phyloP scores from a whole-genome alignment of 2,797 vertebrate genomes.

The Takifugu ocellatus region DNA sequence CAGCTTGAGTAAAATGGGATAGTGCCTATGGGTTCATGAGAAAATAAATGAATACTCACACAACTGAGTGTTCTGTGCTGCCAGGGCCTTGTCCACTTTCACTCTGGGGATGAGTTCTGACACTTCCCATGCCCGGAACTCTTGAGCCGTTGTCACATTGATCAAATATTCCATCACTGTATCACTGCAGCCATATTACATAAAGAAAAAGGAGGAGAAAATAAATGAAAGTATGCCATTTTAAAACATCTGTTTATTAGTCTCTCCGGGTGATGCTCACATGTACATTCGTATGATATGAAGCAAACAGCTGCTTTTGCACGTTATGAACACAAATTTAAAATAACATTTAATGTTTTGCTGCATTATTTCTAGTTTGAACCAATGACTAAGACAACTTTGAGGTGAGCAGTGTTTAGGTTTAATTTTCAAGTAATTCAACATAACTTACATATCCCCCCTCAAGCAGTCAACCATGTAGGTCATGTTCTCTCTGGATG shows the following conservation, averaged over 20 bases:
- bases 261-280: background rate
- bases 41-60: background rate
- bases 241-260: too few relatives aligned
- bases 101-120: conserved; percentile 78
- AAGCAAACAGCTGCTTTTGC: background rate
- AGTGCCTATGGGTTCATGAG: too few relatives aligned
- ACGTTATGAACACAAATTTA: background rate
- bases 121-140: conserved; percentile 94
- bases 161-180: conserved; percentile 97
- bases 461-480: conserved; percentile 90
- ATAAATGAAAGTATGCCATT: background rate
- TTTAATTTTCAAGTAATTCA: background rate
- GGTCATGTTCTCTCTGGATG: conserved; percentile 87
- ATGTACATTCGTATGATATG: background rate
- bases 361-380: background rate
- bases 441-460: conserved; percentile 85
- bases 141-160: conserved; percentile 93
- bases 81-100: conserved; percentile 81
- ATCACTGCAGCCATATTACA: conserved; percentile 74
- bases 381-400: background rate
- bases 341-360: background rate
- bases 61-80: conserved; percentile 78
- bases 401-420: background rate
- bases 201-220: background rate
- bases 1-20: too few relatives aligned